Base-by-base conservation (phyloP, 2,888 invertebrate species). In the Tromatobia lineatoria region DNA sequence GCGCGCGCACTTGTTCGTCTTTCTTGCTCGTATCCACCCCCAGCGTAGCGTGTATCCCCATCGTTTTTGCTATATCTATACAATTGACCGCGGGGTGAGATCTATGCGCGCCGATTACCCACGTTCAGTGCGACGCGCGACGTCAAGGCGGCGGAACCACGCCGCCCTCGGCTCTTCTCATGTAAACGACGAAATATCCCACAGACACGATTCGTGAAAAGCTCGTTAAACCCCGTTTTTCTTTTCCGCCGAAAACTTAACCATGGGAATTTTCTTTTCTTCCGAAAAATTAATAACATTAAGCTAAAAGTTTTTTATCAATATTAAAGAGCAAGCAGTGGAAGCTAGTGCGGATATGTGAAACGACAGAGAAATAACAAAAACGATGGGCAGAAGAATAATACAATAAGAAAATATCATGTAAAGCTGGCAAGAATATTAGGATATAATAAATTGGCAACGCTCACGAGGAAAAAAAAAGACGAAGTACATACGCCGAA, bases 51-150 rank as follows among this genome's bases (percentile, higher is more conserved):
- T 54, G 61, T 47, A 59, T 50, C 76, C 71, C 80, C 80, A 76
- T 50, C 81, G 29, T 57, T 47, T 8, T 13, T 64, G 45, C 34
- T 20, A 47, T 74, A 70, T 64, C 45, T 45, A 20, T 64, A 78
- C 78, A 76, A n/a, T 71, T 18, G 52, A 38, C 57, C 57, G 82
- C 79, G 84, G 87, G 87, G 85, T 86, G 86, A 85, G 85, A 85
- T 74, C 66, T 79, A 85, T 81, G 82, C 87, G 73, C 83, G 86
- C 80, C 85, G 82, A 87, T 82, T 81, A 74, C 85, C 86, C 83
- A 88, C 79, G 85, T 87, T 74, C 91, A 92, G 92, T 92, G 88
- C 88, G 90, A 91, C 90, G 92, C 92, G 92, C 92, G 92, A 91
- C 88, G 88, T 88, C 87, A 87, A 87, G 88, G 88, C 89, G 91